phyloP scores from a whole-genome alignment of 2,888 invertebrate genomes.

The Sericinus montela region DNA sequence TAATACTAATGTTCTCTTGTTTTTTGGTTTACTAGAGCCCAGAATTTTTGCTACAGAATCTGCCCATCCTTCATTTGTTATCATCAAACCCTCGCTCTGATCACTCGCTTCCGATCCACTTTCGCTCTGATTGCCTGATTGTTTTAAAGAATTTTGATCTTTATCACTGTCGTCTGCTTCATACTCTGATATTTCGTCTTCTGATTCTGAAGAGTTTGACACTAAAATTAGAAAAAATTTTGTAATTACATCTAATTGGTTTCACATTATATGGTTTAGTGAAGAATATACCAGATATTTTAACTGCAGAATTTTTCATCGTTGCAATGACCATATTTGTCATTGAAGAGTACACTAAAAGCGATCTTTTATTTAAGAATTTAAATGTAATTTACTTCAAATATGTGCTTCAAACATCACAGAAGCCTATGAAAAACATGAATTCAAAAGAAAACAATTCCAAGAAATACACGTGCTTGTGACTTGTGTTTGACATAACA shows the following conservation, averaged over 20 bases:
- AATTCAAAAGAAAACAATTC: too few species aligned
- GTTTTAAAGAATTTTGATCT: constrained; percentile 10
- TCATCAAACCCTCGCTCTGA: constrained; percentile 34
- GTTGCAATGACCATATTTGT: constrained; percentile 42
- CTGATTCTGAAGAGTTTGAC: constrained; percentile 45
- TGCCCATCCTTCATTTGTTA: constrained; percentile 87
- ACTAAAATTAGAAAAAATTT: constrained; percentile 30
- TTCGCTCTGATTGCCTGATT: constrained; percentile 35
- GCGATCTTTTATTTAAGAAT: too few species aligned
- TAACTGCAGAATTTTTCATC: constrained; percentile 53
- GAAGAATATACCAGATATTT: constrained; percentile 49
- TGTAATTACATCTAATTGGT: constrained; percentile 6
- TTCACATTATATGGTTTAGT: background rate
- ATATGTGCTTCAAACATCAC: too few species aligned
- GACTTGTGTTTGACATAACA: too few species aligned
- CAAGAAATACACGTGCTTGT: too few species aligned
- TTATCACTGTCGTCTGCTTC: constrained; percentile 34
- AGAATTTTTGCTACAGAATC: constrained; percentile 90
- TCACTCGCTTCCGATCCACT: too few species aligned
- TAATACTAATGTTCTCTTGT: constrained; percentile 86
- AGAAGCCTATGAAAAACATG: too few species aligned
- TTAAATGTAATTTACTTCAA: too few species aligned
- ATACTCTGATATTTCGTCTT: constrained; percentile 43
- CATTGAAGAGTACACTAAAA: too few species aligned
- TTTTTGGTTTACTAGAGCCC: constrained; percentile 85